Evolutionary conservation across 2,888 invertebrate species (phyloP), one percentile per base, ranked within the genome.

Genomic region (Cephus pygmeus): DNA sequence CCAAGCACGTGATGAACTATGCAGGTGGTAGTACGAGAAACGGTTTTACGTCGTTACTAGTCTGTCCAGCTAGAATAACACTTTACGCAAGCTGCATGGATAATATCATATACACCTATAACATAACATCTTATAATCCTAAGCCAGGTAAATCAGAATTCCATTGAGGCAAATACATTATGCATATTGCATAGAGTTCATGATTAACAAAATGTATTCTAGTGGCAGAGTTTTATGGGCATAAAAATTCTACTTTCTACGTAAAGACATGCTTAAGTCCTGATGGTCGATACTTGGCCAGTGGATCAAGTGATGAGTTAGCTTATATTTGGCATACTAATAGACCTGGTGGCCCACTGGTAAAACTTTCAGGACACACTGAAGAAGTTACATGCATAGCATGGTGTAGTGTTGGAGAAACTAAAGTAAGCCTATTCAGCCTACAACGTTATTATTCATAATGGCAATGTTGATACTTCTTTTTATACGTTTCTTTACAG

Each of bases 61-160:
- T 97, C 79, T 96, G 97, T 90, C 94, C 95, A 12, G 92, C 94
- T 3, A 92, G 94, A 35, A 92, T 94, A 68, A 93, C 94, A 34
- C 91, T 98, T 6, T 98, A 96, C 92, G 98, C 97, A 11, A 97
- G 95, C 91, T 97, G 97, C 91, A 95, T 97, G 93, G 97, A 98
- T 90, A 95, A 95, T 88, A 94, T 94, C 74, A 96, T 98, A 80
- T 98, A 98, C 90, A 95, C 96, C 88, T 98, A 96, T 90, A 97
- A 98, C 90, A 92, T 97, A 76, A 93, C 94, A 3, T 94, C 95
- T 0, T 96, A 95, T 89, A 92, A 93, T 87, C 91, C 93, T 23
- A 91, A 94, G 77, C 96, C 97, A 85, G 89, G 93, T 93, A 91
- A 85, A 84, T 80, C 31, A 71, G 56, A 23, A 56, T 56, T 23